These are phyloP conservation scores for Zaprionus vittiger DNA, from an alignment of 1,140 invertebrate species.

Conservation along the genomic window DNA sequence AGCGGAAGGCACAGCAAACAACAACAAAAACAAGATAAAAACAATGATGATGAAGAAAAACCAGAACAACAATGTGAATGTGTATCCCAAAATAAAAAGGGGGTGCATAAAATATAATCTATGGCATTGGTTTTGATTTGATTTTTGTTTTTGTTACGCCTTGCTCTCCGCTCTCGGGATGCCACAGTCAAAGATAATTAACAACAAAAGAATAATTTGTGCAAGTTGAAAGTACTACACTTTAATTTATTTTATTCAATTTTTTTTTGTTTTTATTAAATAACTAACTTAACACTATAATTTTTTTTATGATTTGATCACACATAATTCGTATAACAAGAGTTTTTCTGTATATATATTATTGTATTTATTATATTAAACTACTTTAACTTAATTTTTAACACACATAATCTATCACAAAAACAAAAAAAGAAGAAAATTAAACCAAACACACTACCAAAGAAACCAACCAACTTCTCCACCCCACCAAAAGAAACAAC, in stretches of 20 bases:
- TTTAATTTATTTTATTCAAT: constrained; percentile 53
- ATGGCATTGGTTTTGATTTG: constrained; percentile 15
- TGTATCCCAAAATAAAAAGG: not conserved
- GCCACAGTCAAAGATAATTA: constrained; percentile 53
- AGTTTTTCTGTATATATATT: constrained; percentile 76
- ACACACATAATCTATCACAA: constrained; percentile 51
- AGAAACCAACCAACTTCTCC: not conserved
- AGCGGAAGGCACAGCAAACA: constrained; percentile 35
- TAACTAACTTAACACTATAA: constrained; percentile 59
- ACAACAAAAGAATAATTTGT: constrained; percentile 72
- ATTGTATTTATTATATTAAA: constrained; percentile 54
- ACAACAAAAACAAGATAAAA: constrained; percentile 39
- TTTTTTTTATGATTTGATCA: constrained; percentile 53
- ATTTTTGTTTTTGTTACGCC: constrained; percentile 37
- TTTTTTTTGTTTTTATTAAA: constrained; percentile 59
- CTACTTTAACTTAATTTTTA: constrained; percentile 58
- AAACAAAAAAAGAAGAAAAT: constrained; percentile 18
- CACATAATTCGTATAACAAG: constrained; percentile 72
- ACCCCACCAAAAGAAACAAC: constrained; percentile 4
- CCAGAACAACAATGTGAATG: constrained; percentile 19
- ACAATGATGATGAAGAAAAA: constrained; percentile 31
- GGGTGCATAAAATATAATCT: constrained; percentile 12
- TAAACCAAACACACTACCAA: constrained; percentile 27
- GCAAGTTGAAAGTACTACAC: constrained; percentile 80
- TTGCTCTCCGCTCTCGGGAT: constrained; percentile 32